Evolutionary conservation across 2,888 invertebrate species (phyloP).

Genomic region (Biston betularia): DNA sequence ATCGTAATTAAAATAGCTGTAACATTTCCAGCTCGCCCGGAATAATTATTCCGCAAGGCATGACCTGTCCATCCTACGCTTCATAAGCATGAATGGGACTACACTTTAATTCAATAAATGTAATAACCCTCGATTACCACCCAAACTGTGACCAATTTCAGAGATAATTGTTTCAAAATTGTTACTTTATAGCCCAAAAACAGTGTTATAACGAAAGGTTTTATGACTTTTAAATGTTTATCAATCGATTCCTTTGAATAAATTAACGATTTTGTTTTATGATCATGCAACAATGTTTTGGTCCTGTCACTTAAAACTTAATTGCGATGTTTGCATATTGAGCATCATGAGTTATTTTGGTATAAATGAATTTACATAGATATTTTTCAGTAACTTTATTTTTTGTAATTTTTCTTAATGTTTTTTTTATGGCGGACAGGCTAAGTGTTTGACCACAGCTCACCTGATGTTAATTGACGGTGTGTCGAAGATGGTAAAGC

Average conservation of each 20-base stretch:
- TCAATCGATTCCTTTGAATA: slow-evolving; percentile 39
- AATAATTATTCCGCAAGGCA: slow-evolving; percentile 1
- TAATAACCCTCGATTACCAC: slow-evolving; percentile 45
- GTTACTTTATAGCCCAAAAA: slow-evolving; percentile 42
- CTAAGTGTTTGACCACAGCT: too few relatives aligned
- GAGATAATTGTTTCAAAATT: slow-evolving; percentile 47
- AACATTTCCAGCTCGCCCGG: background rate
- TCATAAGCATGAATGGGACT: slow-evolving; percentile 21
- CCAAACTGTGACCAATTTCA: slow-evolving; percentile 49
- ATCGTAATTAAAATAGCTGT: background rate
- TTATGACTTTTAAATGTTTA: slow-evolving; percentile 40
- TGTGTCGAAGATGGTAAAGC: too few relatives aligned
- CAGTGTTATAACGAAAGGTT: slow-evolving; percentile 38
- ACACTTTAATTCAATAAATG: slow-evolving; percentile 38
- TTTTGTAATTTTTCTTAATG: too few relatives aligned
- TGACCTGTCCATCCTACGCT: slow-evolving; percentile 21
- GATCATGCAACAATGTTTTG: slow-evolving; percentile 9
- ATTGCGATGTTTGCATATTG: slow-evolving; percentile 34
- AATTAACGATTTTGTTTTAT: slow-evolving; percentile 31
- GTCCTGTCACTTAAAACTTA: slow-evolving; percentile 17
- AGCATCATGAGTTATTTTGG: slow-evolving; percentile 7
- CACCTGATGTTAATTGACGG: too few relatives aligned
- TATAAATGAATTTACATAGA: slow-evolving; percentile 8
- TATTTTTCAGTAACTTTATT: too few relatives aligned
- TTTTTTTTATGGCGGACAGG: too few relatives aligned